Conservation (phyloP, 2,113 vertebrate genomes). For the Catharus fuscescens region DNA sequence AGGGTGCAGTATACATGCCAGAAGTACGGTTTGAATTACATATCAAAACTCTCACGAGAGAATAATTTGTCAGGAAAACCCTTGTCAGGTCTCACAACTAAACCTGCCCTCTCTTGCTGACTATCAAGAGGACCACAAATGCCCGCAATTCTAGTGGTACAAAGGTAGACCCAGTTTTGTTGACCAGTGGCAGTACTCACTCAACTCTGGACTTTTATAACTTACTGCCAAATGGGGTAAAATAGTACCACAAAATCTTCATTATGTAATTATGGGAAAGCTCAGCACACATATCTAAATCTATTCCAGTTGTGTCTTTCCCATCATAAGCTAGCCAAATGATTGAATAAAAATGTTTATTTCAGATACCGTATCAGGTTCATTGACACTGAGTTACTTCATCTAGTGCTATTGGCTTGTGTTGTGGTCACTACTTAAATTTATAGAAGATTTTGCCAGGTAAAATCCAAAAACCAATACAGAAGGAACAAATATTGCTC, state of each 20-base stretch:
- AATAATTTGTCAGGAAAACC: not conserved
- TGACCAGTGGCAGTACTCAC: not conserved
- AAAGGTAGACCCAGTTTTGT: not conserved
- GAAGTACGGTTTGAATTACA: not conserved
- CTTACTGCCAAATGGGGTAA: not conserved
- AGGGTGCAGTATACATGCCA: not conserved
- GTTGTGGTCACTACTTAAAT: not conserved
- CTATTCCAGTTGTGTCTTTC: not conserved
- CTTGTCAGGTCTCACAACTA: not conserved
- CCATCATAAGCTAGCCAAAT: not conserved
- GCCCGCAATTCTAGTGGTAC: not conserved
- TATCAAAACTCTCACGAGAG: not conserved
- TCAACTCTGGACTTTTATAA: not conserved
- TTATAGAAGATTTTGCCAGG: not conserved
- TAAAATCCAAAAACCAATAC: not conserved
- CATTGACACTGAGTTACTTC: not conserved
- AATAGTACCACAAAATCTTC: not conserved
- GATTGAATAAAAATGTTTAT: not conserved
- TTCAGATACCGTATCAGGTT: not conserved
- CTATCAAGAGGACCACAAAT: not conserved
- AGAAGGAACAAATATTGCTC: not conserved
- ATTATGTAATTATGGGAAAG: not conserved
- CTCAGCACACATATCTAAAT: not conserved
- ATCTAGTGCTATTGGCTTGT: not conserved
- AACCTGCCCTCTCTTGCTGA: not conserved